Evolutionary conservation across 2,113 vertebrate genomes (phyloP).

Genomic region (Noctilio leporinus): DNA sequence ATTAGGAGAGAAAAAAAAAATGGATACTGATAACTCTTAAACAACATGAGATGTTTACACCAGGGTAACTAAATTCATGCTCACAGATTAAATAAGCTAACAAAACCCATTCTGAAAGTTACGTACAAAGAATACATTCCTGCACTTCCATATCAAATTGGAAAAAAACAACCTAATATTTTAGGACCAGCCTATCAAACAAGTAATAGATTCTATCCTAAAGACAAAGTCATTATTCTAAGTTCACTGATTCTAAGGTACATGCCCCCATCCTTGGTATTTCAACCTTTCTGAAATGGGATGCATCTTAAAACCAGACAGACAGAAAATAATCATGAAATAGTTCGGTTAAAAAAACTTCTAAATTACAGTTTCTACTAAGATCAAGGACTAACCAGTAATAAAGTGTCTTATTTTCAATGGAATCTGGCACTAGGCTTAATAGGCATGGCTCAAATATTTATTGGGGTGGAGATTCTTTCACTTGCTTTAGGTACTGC

Average conservation of each 20-base stretch:
- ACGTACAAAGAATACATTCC: neutral
- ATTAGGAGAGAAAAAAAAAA: conserved; percentile 38
- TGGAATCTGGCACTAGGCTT: neutral
- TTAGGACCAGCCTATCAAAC: conserved; percentile 2
- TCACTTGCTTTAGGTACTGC: neutral
- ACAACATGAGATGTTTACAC: neutral
- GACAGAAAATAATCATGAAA: conserved; percentile 7
- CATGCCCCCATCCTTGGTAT: neutral
- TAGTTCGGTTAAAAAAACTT: neutral
- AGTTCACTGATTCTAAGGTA: conserved; percentile 4
- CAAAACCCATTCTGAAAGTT: conserved; percentile 5
- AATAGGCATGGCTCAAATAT: neutral
- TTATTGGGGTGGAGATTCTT: neutral
- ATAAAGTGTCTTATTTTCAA: neutral
- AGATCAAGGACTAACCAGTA: neutral
- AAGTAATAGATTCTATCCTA: neutral
- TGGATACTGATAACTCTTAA: neutral
- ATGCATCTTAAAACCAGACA: neutral
- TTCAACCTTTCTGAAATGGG: conserved; percentile 4
- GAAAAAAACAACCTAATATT: neutral
- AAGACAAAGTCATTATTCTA: neutral
- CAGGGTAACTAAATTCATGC: neutral
- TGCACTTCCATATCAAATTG: neutral
- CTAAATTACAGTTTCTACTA: neutral
- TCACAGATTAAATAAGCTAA: neutral